Evolutionary conservation across 1,140 invertebrate genomes (phyloP), one percentile per base, ranked within the genome.

Genomic region (Rhizoglyphus robini): DNA sequence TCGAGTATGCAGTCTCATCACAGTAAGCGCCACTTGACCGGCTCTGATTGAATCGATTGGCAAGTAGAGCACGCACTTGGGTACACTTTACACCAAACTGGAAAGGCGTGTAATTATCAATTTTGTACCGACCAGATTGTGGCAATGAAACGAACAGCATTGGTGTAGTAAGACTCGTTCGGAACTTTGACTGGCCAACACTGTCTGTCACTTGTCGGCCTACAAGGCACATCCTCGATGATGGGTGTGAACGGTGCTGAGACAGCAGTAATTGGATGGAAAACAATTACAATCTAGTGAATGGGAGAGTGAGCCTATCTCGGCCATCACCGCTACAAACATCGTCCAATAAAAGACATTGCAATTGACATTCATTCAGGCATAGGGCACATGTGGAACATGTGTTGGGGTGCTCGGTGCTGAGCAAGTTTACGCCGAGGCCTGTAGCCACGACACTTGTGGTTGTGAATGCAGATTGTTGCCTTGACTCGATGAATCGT

Each of bases 41-140:
- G 8, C 51, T 54, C 51, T 20, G 23, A 54, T 54, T 54, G 8
- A 54, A 54, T 54, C 20, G 51, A 54, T 54, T 54, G 51, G 51
- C 51, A 27, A 20, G 51, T 54, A 8, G 8, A 5, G 8, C 8
- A 54, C 20, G 20, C 51, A 20, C 8, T 54, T 54, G 51, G 51
- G 20, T 8, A 23, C 51, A 54, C 51, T 54, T 54, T 11, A 32
- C 51, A 54, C 51, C 36, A 54, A 23, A 54, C 23, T 11, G 51
- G n/a, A n/a, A n/a, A 11, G 31, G 51, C 51, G 51, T 23, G 51
- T 54, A 54, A 54, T 54, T 54, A 54, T 54, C 51, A 54, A 54
- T 54, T 54, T 41, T 11, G 36, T 41, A 18, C 36, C 8, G 36
- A 41, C 36, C 36, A 41, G 36, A 41, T 41, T 18, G 36, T 41